Conservation (phyloP, 2,888 invertebrate genomes). For the Vanessa cardui region DNA sequence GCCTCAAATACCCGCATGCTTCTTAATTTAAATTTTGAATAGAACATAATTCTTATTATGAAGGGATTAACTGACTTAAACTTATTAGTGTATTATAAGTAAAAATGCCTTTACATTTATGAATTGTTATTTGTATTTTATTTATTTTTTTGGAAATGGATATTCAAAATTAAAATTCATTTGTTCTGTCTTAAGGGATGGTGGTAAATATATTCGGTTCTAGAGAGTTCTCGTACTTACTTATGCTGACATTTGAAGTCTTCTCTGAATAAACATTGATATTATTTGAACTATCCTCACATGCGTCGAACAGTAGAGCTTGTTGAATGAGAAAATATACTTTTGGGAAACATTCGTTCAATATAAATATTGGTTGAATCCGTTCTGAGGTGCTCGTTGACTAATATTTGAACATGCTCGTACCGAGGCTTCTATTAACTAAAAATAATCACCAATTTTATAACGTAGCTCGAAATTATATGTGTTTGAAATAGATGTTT, state of each 20-base stretch:
- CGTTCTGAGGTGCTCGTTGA: constrained; percentile 71
- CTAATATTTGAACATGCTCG: constrained; percentile 68
- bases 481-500: constrained; percentile 19
- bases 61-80: constrained; percentile 3
- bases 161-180: neutral
- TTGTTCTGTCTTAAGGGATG: neutral
- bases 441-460: constrained; percentile 51
- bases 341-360: constrained; percentile 73
- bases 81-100: neutral
- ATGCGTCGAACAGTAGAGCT: constrained; percentile 70
- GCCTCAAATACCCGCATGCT: constrained; percentile 58
- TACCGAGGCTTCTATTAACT: constrained; percentile 70
- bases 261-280: constrained; percentile 65
- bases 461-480: constrained; percentile 10
- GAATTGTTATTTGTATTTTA: too few species aligned
- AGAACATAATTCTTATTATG: constrained; percentile 42
- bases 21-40: constrained; percentile 73
- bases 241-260: constrained; percentile 54
- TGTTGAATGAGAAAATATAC: constrained; percentile 78
- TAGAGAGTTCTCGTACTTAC: constrained; percentile 29
- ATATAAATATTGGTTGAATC: constrained; percentile 78
- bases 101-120: neutral
- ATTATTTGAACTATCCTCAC: constrained; percentile 55
- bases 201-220: neutral
- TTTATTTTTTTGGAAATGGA: too few species aligned